Evolutionary conservation across 2,797 vertebrate genomes (phyloP), one percentile per base, ranked within the genome.

Genomic region (Psittacula derbiana): DNA sequence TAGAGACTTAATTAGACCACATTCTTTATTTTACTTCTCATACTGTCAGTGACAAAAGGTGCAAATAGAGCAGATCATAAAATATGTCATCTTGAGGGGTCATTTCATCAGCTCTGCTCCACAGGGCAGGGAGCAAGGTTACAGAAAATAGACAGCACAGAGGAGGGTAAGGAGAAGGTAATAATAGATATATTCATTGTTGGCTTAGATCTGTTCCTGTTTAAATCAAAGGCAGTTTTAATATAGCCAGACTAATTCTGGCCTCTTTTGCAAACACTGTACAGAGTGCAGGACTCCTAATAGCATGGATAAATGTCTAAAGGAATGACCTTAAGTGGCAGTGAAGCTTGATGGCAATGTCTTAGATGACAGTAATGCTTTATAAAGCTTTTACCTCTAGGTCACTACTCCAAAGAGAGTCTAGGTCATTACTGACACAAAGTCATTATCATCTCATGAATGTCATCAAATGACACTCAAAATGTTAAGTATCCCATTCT

Each of bases 401-500:
- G 85, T 88, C 73, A 80, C 40, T 28, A 10, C 40, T 88, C 53
- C 40, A 73, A 70, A 91, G 27, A 55, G 49, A 92, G 50, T 40
- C 40, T 12, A 75, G 72, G 89, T 83, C 69, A 12, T 88, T 66
- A 28, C 43, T 79, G 76, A 44, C 69, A 75, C 72, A 49, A 72
- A 89, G 52, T 44, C 53, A 2, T 96, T 87, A 86, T 38, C 46
- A 38, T 41, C 89, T 90, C 85, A 50, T 88, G 65, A 92, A 73
- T 75, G 79, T 6, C 73, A 55, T 50, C 91, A 90, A 75, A 86
- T 38, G 69, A 47, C 84, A 17, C 66, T 96, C 36, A 41, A 86
- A 96, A 95, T 91, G 92, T 93, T 41, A 88, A 94, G 62, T 69
- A 10, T 43, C 53, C 58, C 8, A 1, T 87, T 91, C 65, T 40